These are phyloP conservation scores for Nomada goodeniana DNA, from an alignment of 2,888 invertebrate genomes.

Conservation along the genomic window DNA sequence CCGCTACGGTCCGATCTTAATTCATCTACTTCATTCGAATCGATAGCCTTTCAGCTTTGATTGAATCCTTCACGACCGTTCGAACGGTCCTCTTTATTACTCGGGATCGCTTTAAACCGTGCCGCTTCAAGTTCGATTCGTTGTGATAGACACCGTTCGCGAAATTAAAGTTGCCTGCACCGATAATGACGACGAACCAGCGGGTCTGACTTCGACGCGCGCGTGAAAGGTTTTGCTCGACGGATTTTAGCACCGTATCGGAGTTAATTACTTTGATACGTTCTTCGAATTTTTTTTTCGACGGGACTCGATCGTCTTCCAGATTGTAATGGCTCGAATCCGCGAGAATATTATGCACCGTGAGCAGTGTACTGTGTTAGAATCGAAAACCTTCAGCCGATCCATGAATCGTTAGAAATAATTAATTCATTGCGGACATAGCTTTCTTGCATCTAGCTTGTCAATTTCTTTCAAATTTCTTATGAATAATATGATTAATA, in stretches of 20 bases:
- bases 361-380: too few species aligned
- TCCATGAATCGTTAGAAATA: too few species aligned
- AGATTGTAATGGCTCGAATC: too few species aligned
- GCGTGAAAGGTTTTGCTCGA: not conserved
- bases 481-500: too few species aligned
- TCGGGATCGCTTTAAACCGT: constrained; percentile 17
- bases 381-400: too few species aligned
- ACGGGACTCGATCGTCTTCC: too few species aligned
- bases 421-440: too few species aligned
- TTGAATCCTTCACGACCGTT: constrained; percentile 46
- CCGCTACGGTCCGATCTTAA: constrained; percentile 39
- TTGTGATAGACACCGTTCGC: constrained; percentile 8
- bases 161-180: constrained; percentile 27
- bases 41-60: constrained; percentile 54
- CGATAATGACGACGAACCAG: not conserved
- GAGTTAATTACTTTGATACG: too few species aligned
- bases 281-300: too few species aligned
- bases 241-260: not conserved
- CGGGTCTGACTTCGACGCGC: not conserved
- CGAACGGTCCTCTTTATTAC: constrained; percentile 27
- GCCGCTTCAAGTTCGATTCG: constrained; percentile 22
- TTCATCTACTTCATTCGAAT: constrained; percentile 58
- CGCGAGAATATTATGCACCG: too few species aligned
- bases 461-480: too few species aligned
- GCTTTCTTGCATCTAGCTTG: too few species aligned